Evolutionary conservation across 2,888 invertebrate genomes (phyloP).

Genomic region (Pycnomerus fuliginosus): DNA sequence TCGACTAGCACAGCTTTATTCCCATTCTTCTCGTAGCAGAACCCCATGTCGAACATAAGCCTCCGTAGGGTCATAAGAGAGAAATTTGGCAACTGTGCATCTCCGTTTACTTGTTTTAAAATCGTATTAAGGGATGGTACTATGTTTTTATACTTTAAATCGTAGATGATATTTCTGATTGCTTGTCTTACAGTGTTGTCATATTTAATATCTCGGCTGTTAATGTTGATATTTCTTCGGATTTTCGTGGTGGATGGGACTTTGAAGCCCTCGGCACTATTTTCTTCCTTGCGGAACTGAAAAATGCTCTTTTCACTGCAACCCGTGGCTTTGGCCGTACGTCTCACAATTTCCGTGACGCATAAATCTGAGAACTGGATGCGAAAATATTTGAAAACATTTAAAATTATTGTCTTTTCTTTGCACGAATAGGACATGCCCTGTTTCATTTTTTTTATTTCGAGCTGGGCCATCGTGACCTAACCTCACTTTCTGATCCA

Average conservation of each 20-base stretch:
- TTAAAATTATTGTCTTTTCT: conserved; percentile 51
- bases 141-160: conserved; percentile 45
- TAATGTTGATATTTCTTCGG: conserved; percentile 49
- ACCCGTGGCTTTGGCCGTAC: conserved; percentile 50
- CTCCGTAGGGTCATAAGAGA: conserved; percentile 49
- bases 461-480: conserved; percentile 29
- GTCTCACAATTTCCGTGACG: conserved; percentile 47
- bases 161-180: conserved; percentile 47
- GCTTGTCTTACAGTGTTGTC: conserved; percentile 45
- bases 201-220: conserved; percentile 50
- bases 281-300: conserved; percentile 50
- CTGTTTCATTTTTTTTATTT: conserved; percentile 51
- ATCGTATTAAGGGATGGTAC: conserved; percentile 48
- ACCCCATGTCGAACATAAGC: conserved; percentile 51
- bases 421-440: conserved; percentile 51
- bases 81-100: conserved; percentile 46
- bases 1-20: conserved; percentile 49
- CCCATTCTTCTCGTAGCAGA: conserved; percentile 47
- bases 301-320: conserved; percentile 52
- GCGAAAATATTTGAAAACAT: conserved; percentile 51
- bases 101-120: conserved; percentile 44
- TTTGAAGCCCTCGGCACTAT: conserved; percentile 48
- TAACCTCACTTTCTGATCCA: too few relatives aligned
- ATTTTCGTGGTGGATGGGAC: conserved; percentile 49
- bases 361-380: conserved; percentile 44